Conservation (phyloP, 92 coral and sea anemone genomes). For the Bergia sp. region DNA sequence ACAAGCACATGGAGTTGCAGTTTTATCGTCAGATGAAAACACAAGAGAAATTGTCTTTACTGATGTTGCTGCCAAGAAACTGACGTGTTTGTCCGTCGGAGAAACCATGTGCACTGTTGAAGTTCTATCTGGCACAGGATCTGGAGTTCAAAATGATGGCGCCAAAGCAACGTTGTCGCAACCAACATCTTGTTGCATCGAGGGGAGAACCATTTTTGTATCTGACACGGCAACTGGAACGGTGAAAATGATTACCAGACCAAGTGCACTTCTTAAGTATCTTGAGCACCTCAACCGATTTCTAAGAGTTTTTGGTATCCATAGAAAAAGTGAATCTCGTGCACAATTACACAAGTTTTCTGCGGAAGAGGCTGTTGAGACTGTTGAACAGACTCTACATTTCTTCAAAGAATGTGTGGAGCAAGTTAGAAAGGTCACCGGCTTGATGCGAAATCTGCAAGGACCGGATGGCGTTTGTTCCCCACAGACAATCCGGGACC, state of each 20-base stretch:
- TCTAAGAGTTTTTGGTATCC: constrained; percentile 11
- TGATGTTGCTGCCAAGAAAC: constrained; percentile 3
- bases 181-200: constrained; percentile 37
- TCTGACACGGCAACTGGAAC: constrained; percentile 37
- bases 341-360: constrained; percentile 22
- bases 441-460: constrained; percentile 35
- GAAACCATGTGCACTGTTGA: constrained; percentile 34
- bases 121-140: constrained; percentile 25
- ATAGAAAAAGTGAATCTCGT: constrained; percentile 13
- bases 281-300: constrained; percentile 29
- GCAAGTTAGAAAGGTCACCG: constrained; percentile 24
- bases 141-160: constrained; percentile 26
- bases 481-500: constrained; percentile 44
- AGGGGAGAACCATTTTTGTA: constrained; percentile 1
- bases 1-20: constrained; percentile 8
- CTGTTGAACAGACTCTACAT: not conserved
- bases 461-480: constrained; percentile 55
- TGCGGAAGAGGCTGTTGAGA: not conserved
- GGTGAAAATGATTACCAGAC: constrained; percentile 38
- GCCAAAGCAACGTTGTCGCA: constrained; percentile 30
- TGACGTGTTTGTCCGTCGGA: not conserved
- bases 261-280: constrained; percentile 23
- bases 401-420: constrained; percentile 13
- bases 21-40: not conserved
- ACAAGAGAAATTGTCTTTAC: not conserved